Evolutionary conservation across 2,797 vertebrate species (phyloP).

Genomic region (Tenualosa ilisha): DNA sequence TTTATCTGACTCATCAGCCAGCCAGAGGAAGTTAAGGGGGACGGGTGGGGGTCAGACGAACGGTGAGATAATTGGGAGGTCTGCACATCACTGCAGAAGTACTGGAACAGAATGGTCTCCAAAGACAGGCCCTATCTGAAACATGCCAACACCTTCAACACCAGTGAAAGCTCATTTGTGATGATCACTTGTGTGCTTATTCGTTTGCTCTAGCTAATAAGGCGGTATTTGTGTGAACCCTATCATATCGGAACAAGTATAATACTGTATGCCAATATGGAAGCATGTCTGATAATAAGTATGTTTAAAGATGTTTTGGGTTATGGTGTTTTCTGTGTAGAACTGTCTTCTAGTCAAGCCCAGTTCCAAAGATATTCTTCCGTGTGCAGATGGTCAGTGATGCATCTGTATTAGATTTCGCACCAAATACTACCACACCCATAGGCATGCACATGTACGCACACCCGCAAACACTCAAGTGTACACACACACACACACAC

Average conservation of each 20-base stretch:
- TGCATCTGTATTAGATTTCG: not conserved
- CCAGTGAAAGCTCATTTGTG: not conserved
- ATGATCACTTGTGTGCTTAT: not conserved
- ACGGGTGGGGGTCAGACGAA: not conserved
- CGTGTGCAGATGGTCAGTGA: not conserved
- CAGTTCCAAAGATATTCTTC: not conserved
- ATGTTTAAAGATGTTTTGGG: not conserved
- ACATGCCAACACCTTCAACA: not conserved
- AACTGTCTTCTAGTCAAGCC: not conserved
- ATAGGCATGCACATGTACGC: not conserved
- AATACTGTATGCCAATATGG: constrained; percentile 5
- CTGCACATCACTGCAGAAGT: not conserved
- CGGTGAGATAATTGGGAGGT: not conserved
- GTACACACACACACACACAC: not conserved
- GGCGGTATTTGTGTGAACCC: not conserved
- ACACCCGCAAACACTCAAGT: not conserved
- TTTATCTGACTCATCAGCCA: not conserved
- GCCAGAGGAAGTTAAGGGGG: not conserved
- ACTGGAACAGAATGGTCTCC: not conserved
- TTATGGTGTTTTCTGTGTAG: not conserved
- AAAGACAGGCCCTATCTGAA: not conserved
- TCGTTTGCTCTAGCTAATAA: not conserved
- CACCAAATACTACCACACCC: constrained; percentile 3
- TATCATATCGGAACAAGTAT: not conserved
- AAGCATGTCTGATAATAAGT: constrained; percentile 11